Conservation (phyloP, 2,113 vertebrate species). For the Toxostoma redivivum region DNA sequence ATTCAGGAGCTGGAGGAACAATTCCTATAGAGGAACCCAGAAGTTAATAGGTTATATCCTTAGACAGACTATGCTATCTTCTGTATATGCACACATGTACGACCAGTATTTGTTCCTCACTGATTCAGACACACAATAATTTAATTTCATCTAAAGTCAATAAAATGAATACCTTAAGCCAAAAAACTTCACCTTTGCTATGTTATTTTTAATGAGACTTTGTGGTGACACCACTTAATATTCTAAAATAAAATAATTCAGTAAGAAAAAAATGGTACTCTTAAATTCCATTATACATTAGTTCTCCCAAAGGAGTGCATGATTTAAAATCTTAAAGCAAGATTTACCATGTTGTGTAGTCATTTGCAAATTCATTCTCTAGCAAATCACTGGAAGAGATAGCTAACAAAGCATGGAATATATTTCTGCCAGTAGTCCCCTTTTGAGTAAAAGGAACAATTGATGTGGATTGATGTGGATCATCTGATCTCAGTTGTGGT, state of each 20-base stretch:
- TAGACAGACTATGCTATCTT: conserved; percentile 7
- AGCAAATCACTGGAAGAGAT: not conserved
- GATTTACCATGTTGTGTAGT: not conserved
- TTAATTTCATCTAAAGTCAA: not conserved
- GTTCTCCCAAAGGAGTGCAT: not conserved
- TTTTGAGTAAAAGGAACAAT: not conserved
- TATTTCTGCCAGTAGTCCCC: not conserved
- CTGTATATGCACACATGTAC: not conserved
- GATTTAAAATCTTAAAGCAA: not conserved
- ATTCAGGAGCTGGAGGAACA: conserved; percentile 70
- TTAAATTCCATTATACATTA: not conserved
- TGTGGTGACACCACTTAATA: not conserved
- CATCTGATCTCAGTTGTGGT: not conserved
- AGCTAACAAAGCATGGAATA: not conserved
- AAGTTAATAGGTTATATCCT: conserved; percentile 50
- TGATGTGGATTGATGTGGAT: not conserved
- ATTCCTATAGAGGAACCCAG: conserved; percentile 47
- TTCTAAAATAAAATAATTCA: not conserved
- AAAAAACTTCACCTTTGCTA: not conserved
- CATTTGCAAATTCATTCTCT: not conserved
- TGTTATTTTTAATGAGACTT: not conserved
- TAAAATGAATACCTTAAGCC: not conserved
- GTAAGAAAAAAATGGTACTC: not conserved
- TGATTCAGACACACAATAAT: not conserved
- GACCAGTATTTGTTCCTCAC: not conserved